Evolutionary conservation across 2,888 invertebrate species (phyloP).

Genomic region (Platerodrilus igneus): DNA sequence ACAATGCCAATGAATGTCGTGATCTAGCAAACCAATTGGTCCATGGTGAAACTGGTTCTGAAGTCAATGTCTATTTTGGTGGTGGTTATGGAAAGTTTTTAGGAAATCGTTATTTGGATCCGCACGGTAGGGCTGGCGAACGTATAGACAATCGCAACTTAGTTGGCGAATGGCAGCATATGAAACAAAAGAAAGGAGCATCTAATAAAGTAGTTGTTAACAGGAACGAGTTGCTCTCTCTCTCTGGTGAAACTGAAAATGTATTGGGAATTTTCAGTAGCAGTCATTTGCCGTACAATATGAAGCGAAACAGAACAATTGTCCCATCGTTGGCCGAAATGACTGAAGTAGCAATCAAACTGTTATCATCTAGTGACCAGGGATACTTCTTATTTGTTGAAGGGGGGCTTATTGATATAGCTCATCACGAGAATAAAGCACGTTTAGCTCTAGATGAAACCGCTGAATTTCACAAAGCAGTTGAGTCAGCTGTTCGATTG

Average conservation of each 20-base stretch:
- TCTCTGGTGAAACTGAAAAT: constrained; percentile 55
- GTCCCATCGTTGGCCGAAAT: constrained; percentile 76
- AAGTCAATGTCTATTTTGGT: constrained; percentile 71
- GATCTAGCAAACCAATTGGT: constrained; percentile 75
- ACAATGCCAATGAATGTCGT: constrained; percentile 53
- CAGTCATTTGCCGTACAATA: constrained; percentile 53
- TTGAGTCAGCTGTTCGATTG: constrained; percentile 59
- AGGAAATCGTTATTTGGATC: constrained; percentile 52
- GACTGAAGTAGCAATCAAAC: constrained; percentile 70
- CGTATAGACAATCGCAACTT: constrained; percentile 63
- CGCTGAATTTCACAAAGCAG: constrained; percentile 59
- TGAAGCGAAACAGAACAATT: constrained; percentile 54
- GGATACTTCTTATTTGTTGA: constrained; percentile 79
- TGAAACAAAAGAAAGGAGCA: constrained; percentile 46
- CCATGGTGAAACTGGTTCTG: constrained; percentile 59
- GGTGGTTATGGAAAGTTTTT: constrained; percentile 67
- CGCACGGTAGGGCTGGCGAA: constrained; percentile 51
- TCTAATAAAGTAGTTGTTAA: constrained; percentile 54
- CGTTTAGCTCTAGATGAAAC: constrained; percentile 73
- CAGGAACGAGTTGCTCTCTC: constrained; percentile 53
- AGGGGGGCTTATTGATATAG: constrained; percentile 73
- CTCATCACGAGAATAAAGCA: constrained; percentile 66
- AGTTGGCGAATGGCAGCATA: constrained; percentile 64
- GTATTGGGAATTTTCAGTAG: constrained; percentile 36
- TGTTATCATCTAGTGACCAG: constrained; percentile 56